These are phyloP conservation scores for Sarcophaga peregrina DNA, from an alignment of 1,140 invertebrate species.

Conservation along the genomic window DNA sequence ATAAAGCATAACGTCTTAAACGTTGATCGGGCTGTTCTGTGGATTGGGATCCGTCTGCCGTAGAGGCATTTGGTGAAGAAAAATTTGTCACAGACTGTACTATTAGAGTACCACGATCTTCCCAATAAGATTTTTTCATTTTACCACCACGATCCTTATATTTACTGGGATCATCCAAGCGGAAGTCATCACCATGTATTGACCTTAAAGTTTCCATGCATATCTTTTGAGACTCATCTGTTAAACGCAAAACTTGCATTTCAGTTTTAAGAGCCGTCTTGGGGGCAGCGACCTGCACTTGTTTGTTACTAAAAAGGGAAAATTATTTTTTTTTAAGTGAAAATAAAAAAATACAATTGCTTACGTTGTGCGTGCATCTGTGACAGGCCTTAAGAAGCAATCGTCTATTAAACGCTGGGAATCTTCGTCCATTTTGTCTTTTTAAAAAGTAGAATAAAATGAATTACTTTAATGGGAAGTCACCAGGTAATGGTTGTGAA, in stretches of 20 bases:
- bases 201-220: constrained; percentile 77
- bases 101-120: constrained; percentile 77
- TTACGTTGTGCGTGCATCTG: constrained; percentile 70
- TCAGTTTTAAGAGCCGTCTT: constrained; percentile 73
- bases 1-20: constrained; percentile 75
- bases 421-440: constrained; percentile 6
- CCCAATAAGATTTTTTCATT: constrained; percentile 77
- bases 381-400: constrained; percentile 69
- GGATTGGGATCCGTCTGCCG: constrained; percentile 47
- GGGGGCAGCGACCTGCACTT: constrained; percentile 51
- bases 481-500: not conserved
- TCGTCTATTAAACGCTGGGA: constrained; percentile 69
- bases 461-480: not conserved
- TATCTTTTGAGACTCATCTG: constrained; percentile 74
- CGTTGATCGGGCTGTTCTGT: constrained; percentile 69
- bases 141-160: constrained; percentile 76
- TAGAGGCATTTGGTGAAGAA: constrained; percentile 68
- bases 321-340: not conserved
- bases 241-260: constrained; percentile 75
- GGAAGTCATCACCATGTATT: constrained; percentile 76
- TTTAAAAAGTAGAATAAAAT: not conserved
- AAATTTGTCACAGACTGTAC: constrained; percentile 78
- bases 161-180: constrained; percentile 69
- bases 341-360: constrained; percentile 42
- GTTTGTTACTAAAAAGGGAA: constrained; percentile 26